Evolutionary conservation across 1,140 invertebrate genomes (phyloP).

Genomic region (Caerostris darwini): DNA sequence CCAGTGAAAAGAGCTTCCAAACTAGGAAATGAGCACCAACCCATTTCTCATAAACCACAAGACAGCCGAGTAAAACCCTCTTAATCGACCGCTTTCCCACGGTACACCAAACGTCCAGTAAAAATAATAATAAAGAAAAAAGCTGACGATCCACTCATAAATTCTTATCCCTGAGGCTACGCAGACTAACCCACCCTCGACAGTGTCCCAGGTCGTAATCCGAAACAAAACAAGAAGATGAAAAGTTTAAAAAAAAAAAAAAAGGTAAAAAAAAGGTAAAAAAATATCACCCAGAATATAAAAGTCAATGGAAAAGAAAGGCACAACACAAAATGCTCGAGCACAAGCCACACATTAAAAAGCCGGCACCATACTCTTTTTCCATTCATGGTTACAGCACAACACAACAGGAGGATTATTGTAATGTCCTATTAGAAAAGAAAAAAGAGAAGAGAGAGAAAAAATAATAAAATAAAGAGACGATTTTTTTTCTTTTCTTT

Average conservation of each 20-base stretch:
- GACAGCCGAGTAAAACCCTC: constrained; percentile 19
- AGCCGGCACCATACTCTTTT: constrained; percentile 23
- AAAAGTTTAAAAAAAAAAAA: not conserved
- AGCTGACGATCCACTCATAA: constrained; percentile 45
- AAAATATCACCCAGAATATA: constrained; percentile 35
- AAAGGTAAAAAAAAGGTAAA: constrained; percentile 1
- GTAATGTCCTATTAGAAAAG: constrained; percentile 74
- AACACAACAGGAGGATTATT: constrained; percentile 71
- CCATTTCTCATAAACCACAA: constrained; percentile 72
- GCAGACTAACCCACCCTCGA: not conserved
- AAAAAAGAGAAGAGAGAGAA: constrained; percentile 2
- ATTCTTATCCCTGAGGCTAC: constrained; percentile 35
- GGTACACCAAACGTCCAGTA: constrained; percentile 30
- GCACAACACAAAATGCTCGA: constrained; percentile 11
- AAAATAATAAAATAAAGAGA: constrained; percentile 44
- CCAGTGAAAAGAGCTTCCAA: not conserved
- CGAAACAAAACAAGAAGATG: not conserved
- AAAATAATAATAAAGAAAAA: constrained; percentile 44
- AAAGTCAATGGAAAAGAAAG: constrained; percentile 12
- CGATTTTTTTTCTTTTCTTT: constrained; percentile 8
- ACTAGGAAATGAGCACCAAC: constrained; percentile 40
- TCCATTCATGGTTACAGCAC: constrained; percentile 46
- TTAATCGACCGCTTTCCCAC: constrained; percentile 65
- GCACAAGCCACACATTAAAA: constrained; percentile 63
- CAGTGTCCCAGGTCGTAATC: not conserved